Evolutionary conservation across 1,140 invertebrate species (phyloP), one percentile per base, ranked within the genome.

Genomic region (Aphaenogaster rudis): DNA sequence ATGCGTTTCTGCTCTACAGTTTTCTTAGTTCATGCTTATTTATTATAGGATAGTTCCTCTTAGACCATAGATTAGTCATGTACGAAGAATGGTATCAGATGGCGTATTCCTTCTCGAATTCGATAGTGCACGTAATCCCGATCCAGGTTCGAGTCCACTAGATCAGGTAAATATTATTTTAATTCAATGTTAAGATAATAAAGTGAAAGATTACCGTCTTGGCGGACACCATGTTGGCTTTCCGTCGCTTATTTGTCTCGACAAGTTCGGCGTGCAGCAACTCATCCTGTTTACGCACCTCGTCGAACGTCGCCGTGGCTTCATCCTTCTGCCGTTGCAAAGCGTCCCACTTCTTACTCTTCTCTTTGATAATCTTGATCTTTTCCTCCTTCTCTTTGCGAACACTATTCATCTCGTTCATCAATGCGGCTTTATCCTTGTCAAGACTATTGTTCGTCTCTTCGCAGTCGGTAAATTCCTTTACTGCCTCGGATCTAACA

Each of bases 221-320:
- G 6, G 93, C 90, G 0, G 86, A 72, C 2, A 87, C 74, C 15
- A 96, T 96, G 11, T 96, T 95, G 91, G 97, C 96, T 95, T 98
- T 97, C 93, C 97, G 94, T 89, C 96, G 96, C 94, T 97, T 96
- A 90, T 97, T 97, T 36, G 96, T 96, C 92, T 97, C 96, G 71
- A 97, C 94, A 82, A 96, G 95, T 88, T 97, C 96, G 0, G 96
- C 96, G 91, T 97, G 96, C 21, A 97, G 93, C 33, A 96, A 96
- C 61, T 97, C 96, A 86, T 97, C 96, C 71, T 96, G 96, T 67
- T 96, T 97, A 28, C 96, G 96, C 36, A 96, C 96, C 28, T 95
- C 94, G 72, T 97, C 96, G 79, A 97, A 96, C 28, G 96, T 96
- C 52, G 95, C 95, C 21, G 95, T 95, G 45, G 95, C 90, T 39